Evolutionary conservation across 2,797 vertebrate species (phyloP), one percentile per base, ranked within the genome.

Genomic region (Channallabes apus): DNA sequence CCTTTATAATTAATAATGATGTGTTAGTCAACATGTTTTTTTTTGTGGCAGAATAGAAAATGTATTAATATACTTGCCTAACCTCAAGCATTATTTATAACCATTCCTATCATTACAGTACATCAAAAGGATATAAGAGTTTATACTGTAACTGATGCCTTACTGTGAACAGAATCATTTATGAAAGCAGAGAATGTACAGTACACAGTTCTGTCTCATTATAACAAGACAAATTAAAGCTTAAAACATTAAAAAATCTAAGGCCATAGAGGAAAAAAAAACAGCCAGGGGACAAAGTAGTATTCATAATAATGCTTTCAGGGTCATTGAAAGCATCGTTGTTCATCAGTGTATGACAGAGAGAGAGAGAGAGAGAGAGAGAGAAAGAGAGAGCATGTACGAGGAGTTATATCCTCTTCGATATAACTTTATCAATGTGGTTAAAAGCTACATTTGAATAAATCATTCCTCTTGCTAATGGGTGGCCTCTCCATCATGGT

Each of bases 361-460:
- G 80, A 77, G 83, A 51, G 83, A 69, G 46, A 72, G 77, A 86
- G 80, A 82, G 65, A 35, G 32, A 35, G 51, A 51, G 46, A 35
- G 64, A 7, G 76, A 24, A 9, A 17, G 58, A 38, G 18, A 0
- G 51, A 20, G 22, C 15, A 27, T 17, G 24, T n/a, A 54, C 17
- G 54, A 32, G 75, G 54, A 59, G 80, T 61, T 46, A 24, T 9
- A 35, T 24, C 18, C 65, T 58, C 46, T 67, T 65, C 73, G 85
- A 84, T 86, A 82, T 85, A 86, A 86, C 89, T 88, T 82, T 84
- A 91, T 90, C 83, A 86, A 75, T 69, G 82, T 72, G 51, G 35
- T 78, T 82, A 88, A 88, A 84, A 85, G 84, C 84, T 87, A 81
- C 71, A 90, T 90, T 89, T 88, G 80, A 90, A 91, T 89, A 87